A percentile compares a stretch with the other conserved stretches of the same genome.
These are phyloP conservation scores for Scleropages formosus DNA, from an alignment of 2,797 vertebrate species.

Conservation along the genomic window DNA sequence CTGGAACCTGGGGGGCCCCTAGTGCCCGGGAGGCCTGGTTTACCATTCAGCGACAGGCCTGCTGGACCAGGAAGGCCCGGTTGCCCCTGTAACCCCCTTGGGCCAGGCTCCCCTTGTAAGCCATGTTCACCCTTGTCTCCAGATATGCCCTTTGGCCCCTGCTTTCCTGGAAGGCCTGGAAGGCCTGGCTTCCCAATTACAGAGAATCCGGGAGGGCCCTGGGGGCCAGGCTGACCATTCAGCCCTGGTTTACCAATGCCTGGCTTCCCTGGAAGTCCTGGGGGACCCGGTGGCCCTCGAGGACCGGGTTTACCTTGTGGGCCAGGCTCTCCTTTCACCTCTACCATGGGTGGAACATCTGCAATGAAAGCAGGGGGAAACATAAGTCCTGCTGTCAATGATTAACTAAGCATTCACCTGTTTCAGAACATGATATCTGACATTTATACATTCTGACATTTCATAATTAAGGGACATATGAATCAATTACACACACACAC, in stretches of 20 bases:
- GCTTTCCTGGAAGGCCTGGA: constrained; percentile 88
- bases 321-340: constrained; percentile 93
- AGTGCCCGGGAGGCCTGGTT: constrained; percentile 84
- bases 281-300: constrained; percentile 82
- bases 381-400: neutral
- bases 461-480: too few species aligned
- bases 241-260: constrained; percentile 90
- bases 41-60: constrained; percentile 89
- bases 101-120: constrained; percentile 85
- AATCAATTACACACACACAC: too few species aligned
- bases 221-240: constrained; percentile 85
- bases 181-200: constrained; percentile 92
- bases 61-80: constrained; percentile 90
- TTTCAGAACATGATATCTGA: neutral
- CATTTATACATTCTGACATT: neutral
- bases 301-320: constrained; percentile 90
- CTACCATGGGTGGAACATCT: constrained; percentile 90
- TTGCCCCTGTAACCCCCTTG: constrained; percentile 81
- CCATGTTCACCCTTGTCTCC: constrained; percentile 85
- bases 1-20: constrained; percentile 79
- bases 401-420: neutral
- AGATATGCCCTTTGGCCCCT: constrained; percentile 82
- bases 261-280: constrained; percentile 89
- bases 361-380: constrained; percentile 53
- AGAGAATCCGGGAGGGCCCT: constrained; percentile 87